Evolutionary conservation across 2,888 invertebrate genomes (phyloP), one percentile per base, ranked within the genome.

Genomic region (Dryomyza anilis): DNA sequence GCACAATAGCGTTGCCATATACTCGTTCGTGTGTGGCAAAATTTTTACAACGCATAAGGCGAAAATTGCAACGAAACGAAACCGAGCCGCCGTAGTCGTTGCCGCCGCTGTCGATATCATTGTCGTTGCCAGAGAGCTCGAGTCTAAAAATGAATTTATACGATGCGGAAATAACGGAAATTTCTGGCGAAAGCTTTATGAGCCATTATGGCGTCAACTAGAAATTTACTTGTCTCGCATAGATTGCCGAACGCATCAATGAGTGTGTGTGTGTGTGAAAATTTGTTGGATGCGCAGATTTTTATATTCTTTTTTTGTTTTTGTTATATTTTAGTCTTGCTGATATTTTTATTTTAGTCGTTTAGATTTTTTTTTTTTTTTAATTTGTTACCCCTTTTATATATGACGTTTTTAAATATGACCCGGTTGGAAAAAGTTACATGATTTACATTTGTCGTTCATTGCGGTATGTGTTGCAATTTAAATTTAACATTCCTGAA

Each of bases 151-250:
- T 19, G 29, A 61, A 53, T 61, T 61, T 61, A 52, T 53, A 53
- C 43, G 43, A 25, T 52, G 52, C 61, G 52, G 52, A 52, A 61
- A 53, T 43, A 52, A 46, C 21, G 55, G 19, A 19, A 33, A 56
- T 63, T 60, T 60, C 29, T 63, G 68, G 65, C 73, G 74, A 72
- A 72, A 73, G 75, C 76, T 79, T 80, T 79, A 79, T 79, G 80
- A 79, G 74, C 76, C 80, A 75, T 78, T 75, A 68, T 73, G 79
- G 80, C 80, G 77, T 74, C 80, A 76, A 76, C 67, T 67, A 63
- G 52, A 70, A 70, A 69, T 69, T 72, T 69, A 67, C 66, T 70
- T 67, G 64, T 64, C 62, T 67, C 55, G 52, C 25, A 45, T 27
- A 53, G 58, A 63, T 57, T 45, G 27, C 29, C 3, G n/a, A 55